A percentile compares a stretch with the other conserved stretches of the same genome.
phyloP scores from a whole-genome alignment of 1,140 invertebrate genomes.

The Sycobia sp. region DNA sequence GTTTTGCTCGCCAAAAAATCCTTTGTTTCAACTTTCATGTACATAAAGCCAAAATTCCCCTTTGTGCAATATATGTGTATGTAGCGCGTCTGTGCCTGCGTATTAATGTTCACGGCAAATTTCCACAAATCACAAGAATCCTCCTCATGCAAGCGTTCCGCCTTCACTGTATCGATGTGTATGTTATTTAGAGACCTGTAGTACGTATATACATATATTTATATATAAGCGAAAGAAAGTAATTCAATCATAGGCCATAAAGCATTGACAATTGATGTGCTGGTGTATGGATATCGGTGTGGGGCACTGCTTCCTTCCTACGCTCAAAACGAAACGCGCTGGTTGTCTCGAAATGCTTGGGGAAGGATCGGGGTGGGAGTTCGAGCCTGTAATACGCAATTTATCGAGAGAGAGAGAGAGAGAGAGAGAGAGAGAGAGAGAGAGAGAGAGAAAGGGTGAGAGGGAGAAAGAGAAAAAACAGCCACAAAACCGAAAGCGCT shows the following conservation, averaged over 20 bases:
- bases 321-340: no score
- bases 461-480: neutral
- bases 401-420: no score
- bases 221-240: no score
- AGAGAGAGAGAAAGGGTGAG: neutral
- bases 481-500: no score
- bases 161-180: neutral
- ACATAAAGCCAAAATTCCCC: neutral
- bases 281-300: neutral
- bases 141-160: neutral
- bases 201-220: no score
- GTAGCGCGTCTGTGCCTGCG: neutral
- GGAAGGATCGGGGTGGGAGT: no score
- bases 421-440: no score
- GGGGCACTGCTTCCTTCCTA: neutral
- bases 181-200: no score
- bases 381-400: no score
- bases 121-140: slow-evolving; percentile 36
- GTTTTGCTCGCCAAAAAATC: neutral
- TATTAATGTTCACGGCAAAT: slow-evolving; percentile 36
- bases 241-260: no score
- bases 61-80: neutral
- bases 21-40: neutral
- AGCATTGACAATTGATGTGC: neutral
- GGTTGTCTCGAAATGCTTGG: no score